Evolutionary conservation across 2,888 invertebrate species (phyloP), one percentile per base, ranked within the genome.

Genomic region (Myathropa florea): DNA sequence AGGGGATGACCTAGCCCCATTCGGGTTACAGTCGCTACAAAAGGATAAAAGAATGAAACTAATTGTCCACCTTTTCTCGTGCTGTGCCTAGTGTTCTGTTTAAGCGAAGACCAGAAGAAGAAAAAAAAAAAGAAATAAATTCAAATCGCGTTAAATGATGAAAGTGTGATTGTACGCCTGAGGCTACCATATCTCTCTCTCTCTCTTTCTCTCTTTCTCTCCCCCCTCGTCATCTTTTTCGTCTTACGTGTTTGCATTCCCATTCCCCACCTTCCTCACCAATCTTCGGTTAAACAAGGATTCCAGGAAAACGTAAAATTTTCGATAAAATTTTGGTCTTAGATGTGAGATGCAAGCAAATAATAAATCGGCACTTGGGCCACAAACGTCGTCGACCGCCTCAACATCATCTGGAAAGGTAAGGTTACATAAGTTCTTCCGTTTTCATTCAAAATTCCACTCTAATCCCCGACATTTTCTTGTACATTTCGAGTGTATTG

Each of bases 381-480:
- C 89, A 83, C 89, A 89, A 89, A 88, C 89, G 81, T 89, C 89
- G 65, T 88, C 89, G 71, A 88, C 89, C 73, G 87, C 87, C 63
- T 83, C 87, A 84, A 88, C 89, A 79, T 89, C 89, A 24, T 88
- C 89, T n/a, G 89, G 89, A 89, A 89, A 89, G 88, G 89, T 88
- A 89, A 83, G 83, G 82, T 89, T 89, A 81, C 88, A 84, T 88
- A 88, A 88, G 81, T 85, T 77, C 85, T 88, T 73, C 72, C 70
- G 75, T 78, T 83, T 82, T 84, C 65, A 67, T 85, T 87, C 88
- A 3, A 57, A 24, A 57, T 88, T 88, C 71, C 88, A 65, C 33
- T 65, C 61, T 7, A 46, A 46, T 46, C 46, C 7, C 46, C 18
- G 46, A 77, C 78, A 89, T 89, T 72, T 28, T 75, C 26, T 53